These are phyloP conservation scores for Callithrix jacchus DNA, from an alignment of 2,113 vertebrate genomes.

Conservation along the genomic window DNA sequence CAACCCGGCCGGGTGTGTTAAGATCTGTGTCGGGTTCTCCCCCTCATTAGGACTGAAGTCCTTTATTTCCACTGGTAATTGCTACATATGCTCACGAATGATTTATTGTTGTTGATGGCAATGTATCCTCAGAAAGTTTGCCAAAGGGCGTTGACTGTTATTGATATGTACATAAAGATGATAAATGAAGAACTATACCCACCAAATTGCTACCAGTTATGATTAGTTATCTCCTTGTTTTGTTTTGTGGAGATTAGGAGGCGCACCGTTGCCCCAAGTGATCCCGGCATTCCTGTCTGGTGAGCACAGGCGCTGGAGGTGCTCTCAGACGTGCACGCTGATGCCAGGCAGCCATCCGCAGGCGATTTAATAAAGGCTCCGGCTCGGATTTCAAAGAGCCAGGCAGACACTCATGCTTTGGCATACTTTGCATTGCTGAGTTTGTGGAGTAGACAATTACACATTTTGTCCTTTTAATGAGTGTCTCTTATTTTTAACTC, in stretches of 20 bases:
- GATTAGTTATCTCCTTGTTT: slow-evolving; percentile 55
- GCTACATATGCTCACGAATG: slow-evolving; percentile 65
- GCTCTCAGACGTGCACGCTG: slow-evolving; percentile 49
- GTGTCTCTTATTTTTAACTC: background rate
- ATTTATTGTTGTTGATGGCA: slow-evolving; percentile 67
- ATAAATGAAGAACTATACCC: slow-evolving; percentile 39
- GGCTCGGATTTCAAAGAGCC: slow-evolving; percentile 82
- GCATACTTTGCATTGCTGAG: slow-evolving; percentile 75
- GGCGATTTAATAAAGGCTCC: slow-evolving; percentile 77
- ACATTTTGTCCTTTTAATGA: slow-evolving; percentile 49
- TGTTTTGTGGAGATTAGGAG: slow-evolving; percentile 13
- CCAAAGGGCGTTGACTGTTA: slow-evolving; percentile 33
- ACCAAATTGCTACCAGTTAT: slow-evolving; percentile 60
- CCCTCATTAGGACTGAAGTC: slow-evolving; percentile 49
- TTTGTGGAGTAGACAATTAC: slow-evolving; percentile 70
- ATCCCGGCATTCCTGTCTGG: slow-evolving; percentile 66
- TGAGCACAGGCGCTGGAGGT: slow-evolving; percentile 34
- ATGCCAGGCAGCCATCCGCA: slow-evolving; percentile 71
- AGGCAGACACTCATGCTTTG: slow-evolving; percentile 75
- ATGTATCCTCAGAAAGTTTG: slow-evolving; percentile 20
- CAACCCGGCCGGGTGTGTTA: background rate
- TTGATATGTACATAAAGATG: slow-evolving; percentile 50
- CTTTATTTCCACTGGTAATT: slow-evolving; percentile 73
- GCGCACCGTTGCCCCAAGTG: background rate
- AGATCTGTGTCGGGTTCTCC: slow-evolving; percentile 10